Evolutionary conservation across 1,140 invertebrate genomes (phyloP).

Genomic region (Heliconius melpomene): DNA sequence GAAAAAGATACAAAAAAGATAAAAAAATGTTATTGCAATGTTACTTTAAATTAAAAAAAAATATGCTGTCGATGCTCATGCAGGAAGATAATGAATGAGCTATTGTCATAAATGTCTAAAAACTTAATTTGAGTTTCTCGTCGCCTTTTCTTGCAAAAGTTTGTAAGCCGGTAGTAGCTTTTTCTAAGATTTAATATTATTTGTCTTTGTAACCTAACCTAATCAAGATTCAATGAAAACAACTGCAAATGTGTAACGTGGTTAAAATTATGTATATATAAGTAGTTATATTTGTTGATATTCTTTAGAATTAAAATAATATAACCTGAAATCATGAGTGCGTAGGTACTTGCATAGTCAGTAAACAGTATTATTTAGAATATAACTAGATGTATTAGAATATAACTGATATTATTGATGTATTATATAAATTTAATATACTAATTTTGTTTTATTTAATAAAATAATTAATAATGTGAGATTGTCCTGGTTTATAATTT

Average conservation of each 20-base stretch:
- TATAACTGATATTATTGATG: not conserved
- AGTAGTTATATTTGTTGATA: not conserved
- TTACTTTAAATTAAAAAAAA: too few species aligned
- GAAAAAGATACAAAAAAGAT: too few species aligned
- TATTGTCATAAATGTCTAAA: too few species aligned
- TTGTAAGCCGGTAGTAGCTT: not conserved
- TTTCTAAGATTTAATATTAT: not conserved
- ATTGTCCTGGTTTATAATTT: too few species aligned
- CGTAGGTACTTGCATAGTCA: not conserved
- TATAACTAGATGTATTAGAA: not conserved
- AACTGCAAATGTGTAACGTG: not conserved
- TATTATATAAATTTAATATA: not conserved
- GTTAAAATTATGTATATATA: not conserved
- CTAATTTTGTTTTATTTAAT: not conserved
- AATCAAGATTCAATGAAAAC: not conserved
- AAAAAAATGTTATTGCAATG: too few species aligned
- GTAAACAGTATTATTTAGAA: constrained; percentile 16
- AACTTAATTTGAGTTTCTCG: not conserved
- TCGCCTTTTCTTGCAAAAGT: not conserved
- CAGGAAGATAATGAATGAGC: too few species aligned
- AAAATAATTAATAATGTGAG: too few species aligned
- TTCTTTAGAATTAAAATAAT: not conserved
- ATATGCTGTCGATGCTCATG: too few species aligned
- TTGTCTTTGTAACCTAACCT: not conserved
- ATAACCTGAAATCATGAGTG: not conserved